Evolutionary conservation across 2,113 vertebrate species (phyloP).

Genomic region (Grallaria varia): DNA sequence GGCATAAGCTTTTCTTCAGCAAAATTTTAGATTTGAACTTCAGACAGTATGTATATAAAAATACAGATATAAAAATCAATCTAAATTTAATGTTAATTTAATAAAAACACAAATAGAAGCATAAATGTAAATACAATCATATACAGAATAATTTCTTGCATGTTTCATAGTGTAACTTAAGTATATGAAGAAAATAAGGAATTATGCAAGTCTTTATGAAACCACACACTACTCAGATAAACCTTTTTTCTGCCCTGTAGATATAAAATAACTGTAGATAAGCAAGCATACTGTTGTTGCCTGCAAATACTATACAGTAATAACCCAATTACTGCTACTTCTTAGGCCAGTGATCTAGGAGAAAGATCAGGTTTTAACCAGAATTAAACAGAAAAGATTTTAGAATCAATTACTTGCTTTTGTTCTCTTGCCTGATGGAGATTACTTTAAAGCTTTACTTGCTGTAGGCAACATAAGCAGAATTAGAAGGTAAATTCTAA

Average conservation of each 20-base stretch:
- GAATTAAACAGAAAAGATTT: constrained; percentile 25
- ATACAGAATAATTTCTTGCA: neutral
- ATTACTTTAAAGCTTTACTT: neutral
- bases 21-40: neutral
- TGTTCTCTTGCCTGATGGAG: constrained; percentile 18
- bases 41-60: neutral
- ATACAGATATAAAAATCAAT: neutral
- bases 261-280: neutral
- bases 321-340: constrained; percentile 10
- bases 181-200: neutral
- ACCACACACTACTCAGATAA: neutral
- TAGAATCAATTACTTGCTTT: constrained; percentile 36
- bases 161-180: neutral
- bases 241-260: neutral
- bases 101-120: neutral
- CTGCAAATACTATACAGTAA: neutral
- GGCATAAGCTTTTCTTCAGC: neutral
- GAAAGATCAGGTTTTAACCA: neutral
- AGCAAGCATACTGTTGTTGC: neutral
- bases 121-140: neutral
- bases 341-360: neutral
- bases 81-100: neutral
- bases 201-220: neutral
- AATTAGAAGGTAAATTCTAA: constrained; percentile 46
- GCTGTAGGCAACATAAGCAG: neutral